These are phyloP conservation scores for Podotricha telesiphe DNA, from an alignment of 2,888 invertebrate species.

Conservation along the genomic window DNA sequence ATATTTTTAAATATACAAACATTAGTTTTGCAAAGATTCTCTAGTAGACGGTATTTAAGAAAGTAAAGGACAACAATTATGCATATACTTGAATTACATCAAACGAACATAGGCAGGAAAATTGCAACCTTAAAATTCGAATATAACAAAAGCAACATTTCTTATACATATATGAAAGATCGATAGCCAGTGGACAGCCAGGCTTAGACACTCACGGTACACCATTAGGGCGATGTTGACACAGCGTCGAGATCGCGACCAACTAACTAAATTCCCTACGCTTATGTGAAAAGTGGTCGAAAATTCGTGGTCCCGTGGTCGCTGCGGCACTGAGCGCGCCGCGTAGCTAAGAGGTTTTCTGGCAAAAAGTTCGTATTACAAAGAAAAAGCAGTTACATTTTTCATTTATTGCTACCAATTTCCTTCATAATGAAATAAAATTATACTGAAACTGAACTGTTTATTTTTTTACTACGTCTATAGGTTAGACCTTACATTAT, in stretches of 20 bases:
- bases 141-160: too few species aligned
- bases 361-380: constrained; percentile 7
- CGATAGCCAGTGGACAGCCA: constrained; percentile 9
- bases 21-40: too few species aligned
- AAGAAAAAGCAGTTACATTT: not conserved
- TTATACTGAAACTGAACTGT: not conserved
- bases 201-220: constrained; percentile 40
- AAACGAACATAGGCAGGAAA: too few species aligned
- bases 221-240: constrained; percentile 42
- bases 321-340: not conserved
- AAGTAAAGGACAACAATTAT: too few species aligned
- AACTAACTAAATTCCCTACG: constrained; percentile 41
- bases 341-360: not conserved
- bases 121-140: too few species aligned
- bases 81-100: too few species aligned
- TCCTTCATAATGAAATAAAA: not conserved
- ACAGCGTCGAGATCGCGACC: constrained; percentile 39
- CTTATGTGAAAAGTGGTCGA: constrained; percentile 42
- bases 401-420: not conserved
- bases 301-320: constrained; percentile 34
- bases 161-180: not conserved
- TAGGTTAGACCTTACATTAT: not conserved
- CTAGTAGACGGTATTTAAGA: too few species aligned
- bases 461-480: not conserved
- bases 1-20: too few species aligned